phyloP scores from a whole-genome alignment of 2,888 invertebrate species.

The Ariolimax columbianus region DNA sequence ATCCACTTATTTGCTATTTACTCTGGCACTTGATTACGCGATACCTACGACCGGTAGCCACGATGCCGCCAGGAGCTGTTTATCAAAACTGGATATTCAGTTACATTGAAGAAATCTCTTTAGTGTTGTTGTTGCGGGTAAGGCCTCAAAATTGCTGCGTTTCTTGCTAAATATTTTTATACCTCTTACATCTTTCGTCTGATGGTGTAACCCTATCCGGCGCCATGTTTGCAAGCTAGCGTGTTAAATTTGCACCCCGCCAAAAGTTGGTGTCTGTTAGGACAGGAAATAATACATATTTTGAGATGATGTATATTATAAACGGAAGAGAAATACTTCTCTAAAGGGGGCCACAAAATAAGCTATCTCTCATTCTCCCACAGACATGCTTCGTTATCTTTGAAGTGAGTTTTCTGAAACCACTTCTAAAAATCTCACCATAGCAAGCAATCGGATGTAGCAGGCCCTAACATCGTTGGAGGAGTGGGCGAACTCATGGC shows the following conservation, averaged over 20 bases:
- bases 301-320: background rate
- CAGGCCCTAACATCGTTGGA: too few species aligned
- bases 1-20: background rate
- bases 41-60: background rate
- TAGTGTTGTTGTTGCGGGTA: background rate
- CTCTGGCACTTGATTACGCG: background rate
- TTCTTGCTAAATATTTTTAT: constrained; percentile 10
- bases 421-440: too few species aligned
- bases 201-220: constrained; percentile 3
- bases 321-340: too few species aligned
- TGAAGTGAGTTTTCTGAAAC: background rate
- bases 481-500: too few species aligned
- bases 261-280: background rate
- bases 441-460: too few species aligned
- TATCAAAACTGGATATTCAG: background rate
- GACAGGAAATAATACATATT: background rate
- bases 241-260: background rate
- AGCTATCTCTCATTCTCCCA: background rate
- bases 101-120: background rate
- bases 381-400: too few species aligned
- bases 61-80: background rate
- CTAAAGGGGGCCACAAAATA: background rate
- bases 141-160: background rate
- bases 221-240: background rate
- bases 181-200: background rate